Conservation (phyloP, 2,113 vertebrate genomes). For the Herpailurus yagouaroundi region DNA sequence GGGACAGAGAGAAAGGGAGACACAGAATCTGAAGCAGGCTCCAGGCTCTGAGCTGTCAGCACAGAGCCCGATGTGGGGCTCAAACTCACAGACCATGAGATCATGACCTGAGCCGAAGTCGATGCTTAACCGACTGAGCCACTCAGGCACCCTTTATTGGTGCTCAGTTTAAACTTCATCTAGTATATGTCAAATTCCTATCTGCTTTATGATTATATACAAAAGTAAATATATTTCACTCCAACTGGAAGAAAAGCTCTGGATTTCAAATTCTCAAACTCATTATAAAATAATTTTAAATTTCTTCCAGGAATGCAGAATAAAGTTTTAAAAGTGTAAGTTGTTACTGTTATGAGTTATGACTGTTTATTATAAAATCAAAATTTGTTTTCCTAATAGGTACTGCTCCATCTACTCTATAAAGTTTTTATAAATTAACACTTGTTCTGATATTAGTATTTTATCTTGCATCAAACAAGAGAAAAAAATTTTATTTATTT, state of each 20-base stretch:
- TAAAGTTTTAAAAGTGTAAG: conserved; percentile 11
- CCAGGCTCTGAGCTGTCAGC: too few relatives aligned
- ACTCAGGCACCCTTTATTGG: background rate
- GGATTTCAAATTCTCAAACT: conserved; percentile 55
- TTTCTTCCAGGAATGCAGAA: conserved; percentile 25
- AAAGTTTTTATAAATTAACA: conserved; percentile 31
- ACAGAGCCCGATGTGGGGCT: too few relatives aligned
- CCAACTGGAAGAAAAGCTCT: background rate
- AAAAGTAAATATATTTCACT: conserved; percentile 44
- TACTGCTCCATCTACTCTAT: background rate
- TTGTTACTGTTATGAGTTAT: conserved; percentile 8
- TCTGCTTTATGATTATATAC: background rate
- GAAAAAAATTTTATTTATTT: background rate
- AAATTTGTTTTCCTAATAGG: conserved; percentile 22
- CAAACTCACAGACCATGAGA: too few relatives aligned
- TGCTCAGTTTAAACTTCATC: conserved; percentile 13
- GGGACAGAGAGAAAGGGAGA: too few relatives aligned
- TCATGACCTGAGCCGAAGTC: too few relatives aligned
- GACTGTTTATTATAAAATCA: background rate
- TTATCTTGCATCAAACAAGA: background rate
- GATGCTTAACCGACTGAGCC: too few relatives aligned
- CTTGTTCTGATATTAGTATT: conserved; percentile 12
- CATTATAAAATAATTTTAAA: conserved; percentile 46
- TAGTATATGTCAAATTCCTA: background rate
- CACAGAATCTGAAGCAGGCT: too few relatives aligned